phyloP scores from a whole-genome alignment of 2,113 vertebrate genomes.

The Gnathonemus echidnorhynchus region DNA sequence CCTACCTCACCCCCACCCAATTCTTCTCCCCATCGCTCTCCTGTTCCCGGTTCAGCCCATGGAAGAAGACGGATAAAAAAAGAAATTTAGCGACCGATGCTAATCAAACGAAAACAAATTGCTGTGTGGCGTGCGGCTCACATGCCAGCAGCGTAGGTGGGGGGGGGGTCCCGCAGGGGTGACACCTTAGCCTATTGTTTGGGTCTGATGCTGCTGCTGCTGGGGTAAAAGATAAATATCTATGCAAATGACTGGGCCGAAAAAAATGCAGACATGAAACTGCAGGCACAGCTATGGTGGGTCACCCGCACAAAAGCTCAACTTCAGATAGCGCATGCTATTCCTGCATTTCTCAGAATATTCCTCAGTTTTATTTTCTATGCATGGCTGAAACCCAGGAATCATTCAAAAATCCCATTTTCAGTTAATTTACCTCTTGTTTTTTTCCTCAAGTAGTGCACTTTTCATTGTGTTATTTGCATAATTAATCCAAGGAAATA shows the following conservation, averaged over 20 bases:
- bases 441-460: neutral
- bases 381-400: neutral
- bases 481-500: neutral
- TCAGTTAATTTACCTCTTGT: neutral
- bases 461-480: neutral
- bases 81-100: neutral
- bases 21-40: neutral
- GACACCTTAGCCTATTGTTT: neutral
- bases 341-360: neutral
- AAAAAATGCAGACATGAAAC: neutral
- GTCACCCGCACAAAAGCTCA: neutral
- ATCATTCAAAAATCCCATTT: neutral
- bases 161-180: neutral
- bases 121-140: neutral
- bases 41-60: neutral
- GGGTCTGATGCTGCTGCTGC: neutral
- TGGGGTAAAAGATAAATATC: neutral
- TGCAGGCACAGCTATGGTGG: neutral
- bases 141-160: no score
- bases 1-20: neutral
- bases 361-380: neutral
- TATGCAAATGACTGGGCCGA: neutral
- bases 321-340: neutral
- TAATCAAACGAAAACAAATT: neutral
- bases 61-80: constrained; percentile 5